Base-by-base conservation (phyloP, 2,888 invertebrate species). In the Tridacna crocea region DNA sequence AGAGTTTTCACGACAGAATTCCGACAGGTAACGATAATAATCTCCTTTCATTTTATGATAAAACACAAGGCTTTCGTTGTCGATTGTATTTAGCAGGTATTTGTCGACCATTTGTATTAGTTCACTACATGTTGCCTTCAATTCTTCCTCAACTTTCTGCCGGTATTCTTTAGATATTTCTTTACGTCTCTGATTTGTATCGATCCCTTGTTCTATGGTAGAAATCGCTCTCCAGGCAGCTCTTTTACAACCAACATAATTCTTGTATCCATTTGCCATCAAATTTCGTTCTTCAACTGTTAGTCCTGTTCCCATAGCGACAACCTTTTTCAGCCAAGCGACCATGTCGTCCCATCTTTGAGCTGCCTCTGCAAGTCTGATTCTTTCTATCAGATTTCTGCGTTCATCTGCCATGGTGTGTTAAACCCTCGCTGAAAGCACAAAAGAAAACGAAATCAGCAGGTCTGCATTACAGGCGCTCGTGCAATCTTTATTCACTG, bases 41-140 rank as follows among this genome's bases (percentile, higher is more conserved):
- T 85, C 85, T 10, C 85, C 85, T 61, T 80, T 75, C 82, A 85
- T 78, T 66, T 85, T 85, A 11, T 78, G 55, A 58, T 85, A 85
- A 72, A 85, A 85, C 72, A 85, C 82, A 51, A 72, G 46, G 63
- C 76, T 85, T 73, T 85, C 85, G 0, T 58, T 74, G 61, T 85
- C 82, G 6, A 58, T 80, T 0, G 85, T 78, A 11, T 76, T 70
- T 0, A 76, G 46, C 22, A 85, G 66, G 55, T 76, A 68, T 22
- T 55, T 78, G 15, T 85, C 82, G 65, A 85, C 36, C 1, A 82
- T 51, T 22, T 63, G 46, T n/a, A 85, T 24, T 19, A 85, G 63
- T 48, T 82, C 85, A 47, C 65, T 74, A 75, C 85, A 85, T 27
- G 27, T 68, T 13, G 24, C 65, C 17, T 76, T 82, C 19, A 85